These are phyloP conservation scores for Darevskia mixta DNA, from an alignment of 2,797 vertebrate species.

Conservation along the genomic window DNA sequence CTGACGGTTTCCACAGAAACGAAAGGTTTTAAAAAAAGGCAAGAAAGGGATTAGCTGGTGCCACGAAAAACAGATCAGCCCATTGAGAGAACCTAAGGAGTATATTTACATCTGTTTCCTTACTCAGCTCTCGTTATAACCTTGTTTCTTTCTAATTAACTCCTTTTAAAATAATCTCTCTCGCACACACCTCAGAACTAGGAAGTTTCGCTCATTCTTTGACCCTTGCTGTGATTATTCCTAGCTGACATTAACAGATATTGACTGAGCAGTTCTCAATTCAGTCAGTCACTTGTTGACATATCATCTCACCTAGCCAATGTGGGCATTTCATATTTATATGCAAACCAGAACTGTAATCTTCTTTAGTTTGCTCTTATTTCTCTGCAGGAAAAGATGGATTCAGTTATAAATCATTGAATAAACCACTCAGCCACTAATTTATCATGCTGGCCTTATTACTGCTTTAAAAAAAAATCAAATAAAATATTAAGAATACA, in stretches of 20 bases:
- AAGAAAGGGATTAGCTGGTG: not conserved
- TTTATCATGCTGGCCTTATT: slow-evolving; percentile 30
- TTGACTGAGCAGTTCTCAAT: not conserved
- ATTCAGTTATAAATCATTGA: slow-evolving; percentile 41
- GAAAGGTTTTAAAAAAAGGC: not conserved
- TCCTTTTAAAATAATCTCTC: not conserved
- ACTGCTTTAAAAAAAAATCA: slow-evolving; percentile 13
- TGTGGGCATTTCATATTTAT: not conserved
- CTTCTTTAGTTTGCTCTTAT: slow-evolving; percentile 34
- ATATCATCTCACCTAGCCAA: not conserved
- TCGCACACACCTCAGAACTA: not conserved
- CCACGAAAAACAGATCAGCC: not conserved
- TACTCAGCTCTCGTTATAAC: not conserved
- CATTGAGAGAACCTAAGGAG: no score
- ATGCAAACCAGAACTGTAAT: slow-evolving; percentile 40
- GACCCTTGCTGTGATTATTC: not conserved
- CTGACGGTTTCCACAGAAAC: not conserved
- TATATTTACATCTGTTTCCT: not conserved
- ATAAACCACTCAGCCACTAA: slow-evolving; percentile 17
- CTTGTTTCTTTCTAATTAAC: not conserved
- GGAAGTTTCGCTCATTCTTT: not conserved
- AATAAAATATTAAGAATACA: slow-evolving; percentile 18
- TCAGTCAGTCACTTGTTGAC: slow-evolving; percentile 1
- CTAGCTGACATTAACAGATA: slow-evolving; percentile 35
- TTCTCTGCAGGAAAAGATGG: slow-evolving; percentile 37